A percentile compares a stretch with the other conserved stretches of the same genome.
These are phyloP conservation scores for Belgica antarctica DNA, from an alignment of 2,888 invertebrate species.

Conservation along the genomic window DNA sequence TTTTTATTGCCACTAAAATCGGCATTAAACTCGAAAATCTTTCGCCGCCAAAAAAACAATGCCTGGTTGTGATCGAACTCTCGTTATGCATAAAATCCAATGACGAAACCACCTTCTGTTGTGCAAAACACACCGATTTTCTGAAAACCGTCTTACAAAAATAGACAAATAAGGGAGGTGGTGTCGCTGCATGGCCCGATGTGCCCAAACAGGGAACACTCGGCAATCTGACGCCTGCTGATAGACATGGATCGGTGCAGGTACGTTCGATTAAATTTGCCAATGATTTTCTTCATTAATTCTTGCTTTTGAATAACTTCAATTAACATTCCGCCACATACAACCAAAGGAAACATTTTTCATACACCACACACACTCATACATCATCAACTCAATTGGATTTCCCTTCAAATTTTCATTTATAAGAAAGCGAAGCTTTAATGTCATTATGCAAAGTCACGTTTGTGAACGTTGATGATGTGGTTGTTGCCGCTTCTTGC, in stretches of 20 bases:
- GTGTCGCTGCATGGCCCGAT: constrained; percentile 79
- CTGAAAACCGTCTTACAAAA: constrained; percentile 46
- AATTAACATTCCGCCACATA: neutral
- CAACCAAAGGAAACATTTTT: neutral
- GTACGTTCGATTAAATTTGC: constrained; percentile 58
- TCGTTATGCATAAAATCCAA: too few species aligned
- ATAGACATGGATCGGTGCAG: constrained; percentile 96
- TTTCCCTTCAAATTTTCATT: neutral
- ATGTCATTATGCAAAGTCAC: neutral
- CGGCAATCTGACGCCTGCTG: constrained; percentile 88
- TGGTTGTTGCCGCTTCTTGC: too few species aligned
- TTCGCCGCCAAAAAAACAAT: neutral
- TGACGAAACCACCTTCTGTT: too few species aligned
- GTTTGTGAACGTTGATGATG: neutral
- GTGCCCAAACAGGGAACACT: constrained; percentile 78
- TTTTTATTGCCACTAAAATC: neutral
- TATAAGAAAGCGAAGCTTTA: neutral
- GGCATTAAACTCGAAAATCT: neutral
- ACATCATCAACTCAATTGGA: neutral
- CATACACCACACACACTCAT: neutral
- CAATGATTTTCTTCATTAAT: constrained; percentile 48
- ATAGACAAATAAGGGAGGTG: constrained; percentile 67
- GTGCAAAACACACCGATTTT: neutral
- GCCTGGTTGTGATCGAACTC: neutral
- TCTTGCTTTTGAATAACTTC: constrained; percentile 36